Evolutionary conservation across 2,797 vertebrate species (phyloP), one percentile per base, ranked within the genome.

Genomic region (Distichodus sexfasciatus): DNA sequence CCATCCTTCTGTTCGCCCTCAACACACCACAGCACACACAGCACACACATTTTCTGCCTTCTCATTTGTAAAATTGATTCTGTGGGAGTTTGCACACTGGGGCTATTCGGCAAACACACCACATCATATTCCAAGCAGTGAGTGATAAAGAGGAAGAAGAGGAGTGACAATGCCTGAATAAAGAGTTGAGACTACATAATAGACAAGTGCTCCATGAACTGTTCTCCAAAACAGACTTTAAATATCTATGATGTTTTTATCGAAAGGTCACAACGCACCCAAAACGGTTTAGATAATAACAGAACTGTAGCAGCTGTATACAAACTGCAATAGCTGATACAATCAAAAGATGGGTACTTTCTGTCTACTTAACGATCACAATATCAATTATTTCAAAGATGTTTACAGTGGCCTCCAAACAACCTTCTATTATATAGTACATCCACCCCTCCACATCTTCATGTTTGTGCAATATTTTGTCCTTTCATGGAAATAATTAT

Each of bases 181-280:
- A 81, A 38, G 44, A 65, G 57, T 71, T n/a, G 51, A 19, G 33
- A 9, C 63, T 50, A 61, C 40, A 66, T 73, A 59, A 64, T 41
- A 26, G 28, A 47, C 68, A 63, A 77, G 61, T 59, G 35, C 41
- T 71, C 19, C 48, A 67, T 74, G 74, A 74, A 78, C 43, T 75
- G 51, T 48, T 59, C 66, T 64, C 43, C 35, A 72, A 70, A 76
- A 69, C 60, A 41, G 65, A 62, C 57, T 66, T 76, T 23, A 63
- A 72, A 69, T 19, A 19, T 50, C n/a, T n/a, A n/a, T n/a, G n/a
- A 60, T 26, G n/a, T 63, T 41, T 66, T 50, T 44, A 55, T 41
- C 48, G 43, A 50, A 72, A 78, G 63, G 59, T 71, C 51, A 64
- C 24, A 68, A 51, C 40, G 53, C 60, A 47, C 61, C 41, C 38